These are phyloP conservation scores for Dyspetes luteomarginatus DNA, from an alignment of 2,888 invertebrate genomes.

Conservation along the genomic window DNA sequence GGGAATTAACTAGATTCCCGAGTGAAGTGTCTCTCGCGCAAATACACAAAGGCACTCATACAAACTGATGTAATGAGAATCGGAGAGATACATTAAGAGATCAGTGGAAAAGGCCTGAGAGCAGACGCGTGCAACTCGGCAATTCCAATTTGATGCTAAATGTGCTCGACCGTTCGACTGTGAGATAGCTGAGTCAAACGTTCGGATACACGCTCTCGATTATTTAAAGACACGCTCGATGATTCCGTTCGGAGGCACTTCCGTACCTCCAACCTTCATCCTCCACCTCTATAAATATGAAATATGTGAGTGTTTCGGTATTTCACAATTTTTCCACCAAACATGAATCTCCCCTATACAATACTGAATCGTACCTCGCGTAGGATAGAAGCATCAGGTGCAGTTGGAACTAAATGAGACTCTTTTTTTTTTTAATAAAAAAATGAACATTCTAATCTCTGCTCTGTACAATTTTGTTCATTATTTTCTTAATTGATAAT, in stretches of 20 bases:
- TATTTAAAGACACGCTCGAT: slow-evolving; percentile 22
- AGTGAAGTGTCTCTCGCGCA: slow-evolving; percentile 10
- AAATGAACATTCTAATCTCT: too few relatives aligned
- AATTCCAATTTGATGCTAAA: slow-evolving; percentile 21
- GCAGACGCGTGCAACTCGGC: slow-evolving; percentile 4
- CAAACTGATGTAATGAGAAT: not conserved
- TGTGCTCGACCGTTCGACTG: not conserved
- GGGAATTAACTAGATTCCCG: slow-evolving; percentile 28
- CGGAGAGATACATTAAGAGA: slow-evolving; percentile 15
- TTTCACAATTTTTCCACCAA: not conserved
- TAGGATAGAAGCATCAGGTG: not conserved
- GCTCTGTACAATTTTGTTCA: too few relatives aligned
- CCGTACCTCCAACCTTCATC: not conserved
- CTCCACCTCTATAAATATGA: too few relatives aligned
- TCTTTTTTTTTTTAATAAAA: not conserved
- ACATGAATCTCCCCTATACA: too few relatives aligned
- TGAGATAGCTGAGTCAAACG: not conserved
- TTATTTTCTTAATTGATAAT: too few relatives aligned
- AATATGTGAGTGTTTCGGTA: not conserved
- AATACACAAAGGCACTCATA: not conserved
- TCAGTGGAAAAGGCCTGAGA: slow-evolving; percentile 12
- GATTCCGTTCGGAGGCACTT: not conserved
- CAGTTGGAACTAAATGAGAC: not conserved
- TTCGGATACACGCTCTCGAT: slow-evolving; percentile 15
- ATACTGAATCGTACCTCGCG: too few relatives aligned